Conservation (phyloP, 2,888 invertebrate species). For the Nowickia ferox region DNA sequence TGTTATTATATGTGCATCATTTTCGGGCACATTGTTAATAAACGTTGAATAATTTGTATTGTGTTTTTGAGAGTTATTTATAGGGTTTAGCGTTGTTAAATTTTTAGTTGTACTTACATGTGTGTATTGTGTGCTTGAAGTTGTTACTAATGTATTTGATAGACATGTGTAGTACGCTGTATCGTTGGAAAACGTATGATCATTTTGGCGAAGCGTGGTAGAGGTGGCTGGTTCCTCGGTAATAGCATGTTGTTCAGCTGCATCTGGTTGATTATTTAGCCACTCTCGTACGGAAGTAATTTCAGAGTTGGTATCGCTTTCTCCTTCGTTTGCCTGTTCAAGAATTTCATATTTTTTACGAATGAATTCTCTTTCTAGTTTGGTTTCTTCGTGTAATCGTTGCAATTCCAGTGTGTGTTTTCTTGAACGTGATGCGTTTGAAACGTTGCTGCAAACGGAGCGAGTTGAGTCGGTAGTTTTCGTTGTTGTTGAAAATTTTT, state of each 20-base stretch:
- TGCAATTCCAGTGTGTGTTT: slow-evolving; percentile 9
- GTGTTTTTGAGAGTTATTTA: too few relatives aligned
- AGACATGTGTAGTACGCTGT: too few relatives aligned
- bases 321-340: slow-evolving; percentile 15
- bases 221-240: too few relatives aligned
- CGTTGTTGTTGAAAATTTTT: not conserved
- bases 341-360: slow-evolving; percentile 45
- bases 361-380: slow-evolving; percentile 39
- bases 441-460: slow-evolving; percentile 2
- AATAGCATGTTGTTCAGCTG: not conserved
- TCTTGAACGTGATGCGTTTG: slow-evolving; percentile 8
- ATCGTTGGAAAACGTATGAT: too few relatives aligned
- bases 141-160: too few relatives aligned
- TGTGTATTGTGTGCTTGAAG: too few relatives aligned
- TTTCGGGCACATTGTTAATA: too few relatives aligned
- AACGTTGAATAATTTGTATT: too few relatives aligned
- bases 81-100: too few relatives aligned
- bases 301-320: not conserved
- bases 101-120: too few relatives aligned
- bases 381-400: slow-evolving; percentile 32
- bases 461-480: not conserved
- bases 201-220: too few relatives aligned
- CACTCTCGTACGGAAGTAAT: slow-evolving; percentile 16
- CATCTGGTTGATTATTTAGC: slow-evolving; percentile 26
- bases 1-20: too few relatives aligned